Base-by-base conservation (phyloP, 2,113 vertebrate species). In the Toxotes jaculatrix region DNA sequence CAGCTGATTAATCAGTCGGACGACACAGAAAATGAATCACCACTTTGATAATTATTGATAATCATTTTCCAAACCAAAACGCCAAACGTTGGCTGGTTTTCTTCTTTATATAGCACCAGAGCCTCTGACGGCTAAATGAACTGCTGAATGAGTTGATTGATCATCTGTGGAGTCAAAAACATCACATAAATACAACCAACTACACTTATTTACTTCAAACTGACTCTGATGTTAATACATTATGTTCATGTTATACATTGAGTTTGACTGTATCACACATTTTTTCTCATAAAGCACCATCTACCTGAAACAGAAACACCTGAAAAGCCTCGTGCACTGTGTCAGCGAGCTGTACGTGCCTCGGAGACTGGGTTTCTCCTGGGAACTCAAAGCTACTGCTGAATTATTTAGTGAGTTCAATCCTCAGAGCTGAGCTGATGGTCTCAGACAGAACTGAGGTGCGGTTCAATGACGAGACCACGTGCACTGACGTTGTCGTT, bases 321-420 rank as follows among this genome's bases (percentile, higher is more conserved):
- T 47, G 56, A 21, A 36, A n/a, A 42, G 53, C 43, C 34, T 16
- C 8, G 16, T 13, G 23, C 14, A 56, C 5, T 40, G 42, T 43
- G 9, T 43, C 42, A 43, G 42, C 10, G 42, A 12, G 2, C 42
- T 12, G 42, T 12, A 43, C 3, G 11, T 43, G 42, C 42, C 42
- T 43, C 42, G 11, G 42, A 43, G 42, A 43, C 42, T 12, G 42
- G 42, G 42, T 23, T 72, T 67, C 64, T 68, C 51, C 56, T 55
- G 40, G 34, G 45, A 45, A 56, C 38, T 59, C 23, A 49, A 36
- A 43, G 72, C 23, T 70, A 45, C 45, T 3, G 0, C 59, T 86
- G 49, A 86, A 86, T 86, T 14, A 86, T 86, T 82, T 21, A 85
- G 38, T 34, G 7, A 14, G 40, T 47, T 64, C 32, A 49, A 36